Conservation (phyloP, 2,113 vertebrate species). For the Brachypteracias leptosomus region DNA sequence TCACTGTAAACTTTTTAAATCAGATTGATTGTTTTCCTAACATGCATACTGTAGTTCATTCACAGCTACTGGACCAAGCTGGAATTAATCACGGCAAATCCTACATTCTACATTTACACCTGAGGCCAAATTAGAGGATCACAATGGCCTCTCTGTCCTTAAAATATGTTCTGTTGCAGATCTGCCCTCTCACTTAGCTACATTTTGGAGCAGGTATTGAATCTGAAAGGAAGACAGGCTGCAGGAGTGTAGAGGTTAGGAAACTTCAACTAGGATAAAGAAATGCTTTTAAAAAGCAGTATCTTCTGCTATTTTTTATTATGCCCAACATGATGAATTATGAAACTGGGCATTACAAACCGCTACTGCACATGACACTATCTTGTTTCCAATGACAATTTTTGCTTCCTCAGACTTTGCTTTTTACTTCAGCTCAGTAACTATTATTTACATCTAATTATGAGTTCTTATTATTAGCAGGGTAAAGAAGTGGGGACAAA, state of each 20-base stretch:
- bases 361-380: neutral
- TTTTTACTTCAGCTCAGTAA: neutral
- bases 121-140: neutral
- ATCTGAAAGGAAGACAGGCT: neutral
- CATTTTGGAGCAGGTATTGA: neutral
- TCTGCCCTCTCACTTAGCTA: neutral
- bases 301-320: neutral
- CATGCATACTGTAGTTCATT: neutral
- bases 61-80: neutral
- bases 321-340: neutral
- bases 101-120: neutral
- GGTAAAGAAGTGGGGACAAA: neutral
- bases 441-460: neutral
- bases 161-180: neutral
- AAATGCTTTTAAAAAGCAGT: neutral
- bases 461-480: constrained; percentile 26
- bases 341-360: neutral
- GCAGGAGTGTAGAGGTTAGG: neutral
- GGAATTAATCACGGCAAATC: neutral
- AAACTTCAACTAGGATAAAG: neutral
- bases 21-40: neutral
- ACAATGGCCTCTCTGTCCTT: neutral
- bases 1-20: neutral
- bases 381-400: neutral
- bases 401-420: neutral